phyloP scores from a whole-genome alignment of 2,113 vertebrate genomes.

The Centropristis striata region DNA sequence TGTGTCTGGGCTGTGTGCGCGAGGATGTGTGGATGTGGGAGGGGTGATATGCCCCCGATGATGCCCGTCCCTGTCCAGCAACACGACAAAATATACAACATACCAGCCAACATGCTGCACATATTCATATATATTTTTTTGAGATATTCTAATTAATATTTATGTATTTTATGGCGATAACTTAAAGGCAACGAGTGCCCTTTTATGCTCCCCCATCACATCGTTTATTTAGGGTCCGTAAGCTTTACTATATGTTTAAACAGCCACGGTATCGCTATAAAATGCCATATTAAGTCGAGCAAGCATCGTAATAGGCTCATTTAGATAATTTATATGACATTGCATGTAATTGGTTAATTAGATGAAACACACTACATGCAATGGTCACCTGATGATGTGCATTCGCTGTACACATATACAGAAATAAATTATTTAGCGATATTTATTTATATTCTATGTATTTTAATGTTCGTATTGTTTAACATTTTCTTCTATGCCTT shows the following conservation, averaged over 20 bases:
- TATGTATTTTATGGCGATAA: background rate
- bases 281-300: slow-evolving; percentile 2
- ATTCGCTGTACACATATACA: background rate
- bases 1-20: slow-evolving; percentile 54
- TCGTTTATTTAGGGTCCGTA: slow-evolving; percentile 9
- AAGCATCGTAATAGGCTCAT: background rate
- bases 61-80: slow-evolving; percentile 74
- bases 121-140: background rate
- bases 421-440: background rate
- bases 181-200: background rate
- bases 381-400: background rate
- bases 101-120: slow-evolving; percentile 17
- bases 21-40: slow-evolving; percentile 70
- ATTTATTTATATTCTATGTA: too few species aligned
- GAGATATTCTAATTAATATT: background rate
- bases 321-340: slow-evolving; percentile 7
- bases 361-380: background rate
- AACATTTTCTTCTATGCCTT: background rate
- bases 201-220: background rate
- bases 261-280: background rate
- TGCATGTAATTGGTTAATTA: slow-evolving; percentile 9
- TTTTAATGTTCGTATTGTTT: background rate
- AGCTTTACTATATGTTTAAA: background rate
- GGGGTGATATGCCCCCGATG: slow-evolving; percentile 72
- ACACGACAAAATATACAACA: slow-evolving; percentile 47